phyloP scores from a whole-genome alignment of 2,797 vertebrate species.

The Malacoctenus gilli region DNA sequence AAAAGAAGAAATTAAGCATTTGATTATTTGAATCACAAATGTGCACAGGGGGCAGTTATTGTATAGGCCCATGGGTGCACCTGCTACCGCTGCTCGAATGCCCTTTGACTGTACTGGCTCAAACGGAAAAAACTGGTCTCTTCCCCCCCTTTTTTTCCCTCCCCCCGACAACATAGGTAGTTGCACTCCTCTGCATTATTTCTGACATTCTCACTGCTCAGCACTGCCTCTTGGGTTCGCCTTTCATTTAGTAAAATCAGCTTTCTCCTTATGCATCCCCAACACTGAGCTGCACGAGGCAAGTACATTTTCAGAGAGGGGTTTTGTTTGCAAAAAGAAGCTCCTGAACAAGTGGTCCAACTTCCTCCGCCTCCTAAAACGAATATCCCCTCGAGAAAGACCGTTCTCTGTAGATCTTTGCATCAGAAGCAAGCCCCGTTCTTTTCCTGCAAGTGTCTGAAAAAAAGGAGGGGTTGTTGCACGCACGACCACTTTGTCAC shows the following conservation, averaged over 20 bases:
- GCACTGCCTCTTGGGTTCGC: conserved; percentile 29
- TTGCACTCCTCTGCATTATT: conserved; percentile 56
- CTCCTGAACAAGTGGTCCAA: conserved; percentile 22
- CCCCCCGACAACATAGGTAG: conserved; percentile 5
- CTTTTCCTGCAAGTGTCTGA: neutral
- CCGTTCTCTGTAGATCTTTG: neutral
- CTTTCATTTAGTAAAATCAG: conserved; percentile 12
- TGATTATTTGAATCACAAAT: conserved; percentile 31
- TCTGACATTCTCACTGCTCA: conserved; percentile 45
- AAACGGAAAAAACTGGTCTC: conserved; percentile 29
- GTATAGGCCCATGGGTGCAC: conserved; percentile 62
- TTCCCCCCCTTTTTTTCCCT: conserved; percentile 1
- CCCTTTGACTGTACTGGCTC: conserved; percentile 56
- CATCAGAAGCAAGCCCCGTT: conserved; percentile 5
- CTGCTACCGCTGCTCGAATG: conserved; percentile 58
- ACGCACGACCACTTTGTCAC: conserved; percentile 26
- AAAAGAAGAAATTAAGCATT: conserved; percentile 30
- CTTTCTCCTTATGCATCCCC: conserved; percentile 12
- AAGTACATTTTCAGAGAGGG: neutral
- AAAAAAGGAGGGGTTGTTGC: conserved; percentile 4
- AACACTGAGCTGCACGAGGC: conserved; percentile 33
- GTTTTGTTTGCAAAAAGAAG: neutral
- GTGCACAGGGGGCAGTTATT: conserved; percentile 26
- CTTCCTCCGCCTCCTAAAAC: conserved; percentile 10
- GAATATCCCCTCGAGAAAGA: neutral